Evolutionary conservation across 2,113 vertebrate genomes (phyloP).

Genomic region (Neomonachus schauinslandi): DNA sequence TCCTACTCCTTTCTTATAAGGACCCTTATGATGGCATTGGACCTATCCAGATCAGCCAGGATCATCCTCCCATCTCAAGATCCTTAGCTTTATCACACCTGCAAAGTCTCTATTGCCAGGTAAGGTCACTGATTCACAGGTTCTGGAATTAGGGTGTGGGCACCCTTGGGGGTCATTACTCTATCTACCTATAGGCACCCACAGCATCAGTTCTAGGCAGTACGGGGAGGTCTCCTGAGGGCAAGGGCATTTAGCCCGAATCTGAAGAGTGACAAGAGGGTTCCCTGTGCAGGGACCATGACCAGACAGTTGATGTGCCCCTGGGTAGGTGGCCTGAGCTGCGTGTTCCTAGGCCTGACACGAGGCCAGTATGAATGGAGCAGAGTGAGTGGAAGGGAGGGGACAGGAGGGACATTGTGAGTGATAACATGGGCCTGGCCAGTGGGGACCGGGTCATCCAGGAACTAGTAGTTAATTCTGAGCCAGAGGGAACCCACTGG

Average conservation of each 20-base stretch:
- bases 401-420: not conserved
- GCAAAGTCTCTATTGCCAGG: not conserved
- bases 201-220: no score
- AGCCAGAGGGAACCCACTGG: not conserved
- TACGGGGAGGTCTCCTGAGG: not conserved
- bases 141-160: not conserved
- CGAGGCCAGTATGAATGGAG: not conserved
- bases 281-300: not conserved
- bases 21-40: not conserved
- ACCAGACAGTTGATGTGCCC: not conserved
- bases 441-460: not conserved
- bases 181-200: no score
- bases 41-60: not conserved
- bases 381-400: not conserved
- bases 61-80: not conserved
- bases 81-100: not conserved
- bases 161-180: no score
- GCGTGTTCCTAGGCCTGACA: not conserved
- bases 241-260: not conserved
- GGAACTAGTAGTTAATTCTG: not conserved
- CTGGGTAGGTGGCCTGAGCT: not conserved
- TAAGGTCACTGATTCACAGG: not conserved
- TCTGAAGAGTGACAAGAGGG: not conserved
- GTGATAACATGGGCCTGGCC: no score
- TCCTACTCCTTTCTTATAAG: not conserved